Base-by-base conservation (phyloP, 2,113 vertebrate species). In the Sapayoa aenigma region DNA sequence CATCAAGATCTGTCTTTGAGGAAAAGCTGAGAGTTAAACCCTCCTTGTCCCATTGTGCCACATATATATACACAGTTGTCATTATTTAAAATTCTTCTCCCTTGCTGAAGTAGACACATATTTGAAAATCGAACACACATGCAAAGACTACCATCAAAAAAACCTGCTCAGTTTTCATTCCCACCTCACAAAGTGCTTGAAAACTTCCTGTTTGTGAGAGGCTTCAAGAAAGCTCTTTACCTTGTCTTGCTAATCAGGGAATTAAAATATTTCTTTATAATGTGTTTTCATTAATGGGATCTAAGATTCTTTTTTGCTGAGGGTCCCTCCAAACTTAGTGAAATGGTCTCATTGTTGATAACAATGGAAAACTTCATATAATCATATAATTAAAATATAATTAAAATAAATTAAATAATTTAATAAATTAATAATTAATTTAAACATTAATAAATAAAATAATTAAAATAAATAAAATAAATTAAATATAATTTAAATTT, bases 1-100 rank as follows among this genome's bases (percentile, higher is more conserved):
- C n/a, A 41, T 14, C 21, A 11, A 49, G n/a, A 50, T 28, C 39
- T 27, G 11, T 9, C 24, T 52, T 27, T 8, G 33, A 59, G 24
- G 14, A 79, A 52, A 33, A 75, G 27, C 50, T 22, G 15, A 0
- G 3, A 76, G n/a, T 24, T 39, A 58, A 53, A 52, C 8, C 44
- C 37, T 39, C 49, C 33, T 9, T 30, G 16, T 37, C 39, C 69
- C 59, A 9, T 11, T 22, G 25, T 6, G 31, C 33, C 37, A 17
- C 1, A 2, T 9, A 39, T 9, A 14, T 9, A 39, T 9, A 14
- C 8, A 52, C 1, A 5, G 21, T 16, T 59, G 30, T 46, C 24
- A 14, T 18, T 24, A 24, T 47, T 78, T 24, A n/a, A 35, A 14
- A 55, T 42, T 12, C 24, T 22, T 35, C 20, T 24, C 16, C 15